Evolutionary conservation across 2,888 invertebrate species (phyloP).

Genomic region (Agrypnus murinus): DNA sequence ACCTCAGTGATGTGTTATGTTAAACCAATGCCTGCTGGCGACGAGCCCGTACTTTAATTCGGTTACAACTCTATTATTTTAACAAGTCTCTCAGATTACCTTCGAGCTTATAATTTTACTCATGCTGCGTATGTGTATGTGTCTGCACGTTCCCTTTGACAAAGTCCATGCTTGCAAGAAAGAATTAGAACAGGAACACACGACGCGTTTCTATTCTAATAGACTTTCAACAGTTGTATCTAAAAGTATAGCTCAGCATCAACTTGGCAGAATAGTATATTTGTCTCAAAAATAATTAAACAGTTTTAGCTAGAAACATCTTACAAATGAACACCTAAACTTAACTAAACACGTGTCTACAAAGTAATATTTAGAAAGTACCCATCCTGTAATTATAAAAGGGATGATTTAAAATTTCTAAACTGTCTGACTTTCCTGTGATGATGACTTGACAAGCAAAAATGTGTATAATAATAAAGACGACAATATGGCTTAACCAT

Average conservation of each 20-base stretch:
- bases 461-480: slow-evolving; percentile 37
- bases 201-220: not conserved
- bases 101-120: slow-evolving; percentile 49
- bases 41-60: slow-evolving; percentile 62
- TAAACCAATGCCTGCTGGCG: slow-evolving; percentile 55
- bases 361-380: too few relatives aligned
- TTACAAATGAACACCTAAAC: too few relatives aligned
- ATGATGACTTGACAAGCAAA: slow-evolving; percentile 23
- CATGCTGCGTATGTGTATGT: too few relatives aligned
- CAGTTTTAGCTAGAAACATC: too few relatives aligned
- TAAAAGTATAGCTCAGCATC: too few relatives aligned
- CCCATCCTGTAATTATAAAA: too few relatives aligned
- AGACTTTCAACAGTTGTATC: too few relatives aligned
- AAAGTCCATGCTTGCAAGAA: slow-evolving; percentile 29
- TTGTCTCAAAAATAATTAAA: too few relatives aligned
- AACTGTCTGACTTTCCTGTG: slow-evolving; percentile 21
- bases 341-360: too few relatives aligned
- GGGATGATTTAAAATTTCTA: not conserved
- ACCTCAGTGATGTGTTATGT: slow-evolving; percentile 49
- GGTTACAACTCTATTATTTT: slow-evolving; percentile 67
- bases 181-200: slow-evolving; percentile 21
- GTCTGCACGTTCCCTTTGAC: slow-evolving; percentile 46
- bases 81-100: slow-evolving; percentile 53
- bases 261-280: not conserved
- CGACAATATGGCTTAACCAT: slow-evolving; percentile 40